A percentile compares a stretch with the other conserved stretches of the same genome.
phyloP scores from a whole-genome alignment of 2,797 vertebrate genomes.

The Mormyrops attenuatus region DNA sequence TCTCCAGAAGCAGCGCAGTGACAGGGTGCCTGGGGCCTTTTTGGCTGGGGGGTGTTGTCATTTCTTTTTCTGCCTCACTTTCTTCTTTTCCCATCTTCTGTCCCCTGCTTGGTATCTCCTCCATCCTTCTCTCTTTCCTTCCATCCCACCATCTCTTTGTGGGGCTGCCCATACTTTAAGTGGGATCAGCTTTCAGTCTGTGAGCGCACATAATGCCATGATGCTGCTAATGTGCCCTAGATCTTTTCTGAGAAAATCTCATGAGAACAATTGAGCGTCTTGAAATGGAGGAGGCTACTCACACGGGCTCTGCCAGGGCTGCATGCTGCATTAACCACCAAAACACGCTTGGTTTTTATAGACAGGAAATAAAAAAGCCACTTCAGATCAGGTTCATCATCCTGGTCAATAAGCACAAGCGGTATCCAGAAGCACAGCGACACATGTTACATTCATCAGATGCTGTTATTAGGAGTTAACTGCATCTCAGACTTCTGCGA shows the following conservation, averaged over 20 bases:
- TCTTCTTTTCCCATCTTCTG: neutral
- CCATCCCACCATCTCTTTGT: neutral
- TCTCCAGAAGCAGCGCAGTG: neutral
- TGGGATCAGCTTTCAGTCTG: neutral
- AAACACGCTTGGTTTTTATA: constrained; percentile 1
- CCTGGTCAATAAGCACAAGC: neutral
- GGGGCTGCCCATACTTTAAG: neutral
- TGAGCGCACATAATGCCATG: neutral
- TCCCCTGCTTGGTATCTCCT: neutral
- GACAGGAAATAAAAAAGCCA: neutral
- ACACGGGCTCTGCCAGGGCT: neutral
- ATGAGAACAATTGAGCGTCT: neutral
- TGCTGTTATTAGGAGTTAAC: no score
- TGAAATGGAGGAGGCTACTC: neutral
- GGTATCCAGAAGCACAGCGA: neutral
- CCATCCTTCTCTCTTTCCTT: neutral
- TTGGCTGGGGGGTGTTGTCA: neutral
- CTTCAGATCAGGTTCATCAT: neutral
- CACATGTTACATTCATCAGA: neutral
- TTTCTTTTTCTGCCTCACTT: neutral
- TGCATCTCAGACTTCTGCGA: no score
- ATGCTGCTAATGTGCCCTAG: neutral
- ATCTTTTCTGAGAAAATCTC: neutral
- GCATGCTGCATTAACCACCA: neutral
- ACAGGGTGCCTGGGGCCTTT: neutral